Base-by-base conservation (phyloP, 1,140 invertebrate genomes). In the Rhopalosiphum padi region DNA sequence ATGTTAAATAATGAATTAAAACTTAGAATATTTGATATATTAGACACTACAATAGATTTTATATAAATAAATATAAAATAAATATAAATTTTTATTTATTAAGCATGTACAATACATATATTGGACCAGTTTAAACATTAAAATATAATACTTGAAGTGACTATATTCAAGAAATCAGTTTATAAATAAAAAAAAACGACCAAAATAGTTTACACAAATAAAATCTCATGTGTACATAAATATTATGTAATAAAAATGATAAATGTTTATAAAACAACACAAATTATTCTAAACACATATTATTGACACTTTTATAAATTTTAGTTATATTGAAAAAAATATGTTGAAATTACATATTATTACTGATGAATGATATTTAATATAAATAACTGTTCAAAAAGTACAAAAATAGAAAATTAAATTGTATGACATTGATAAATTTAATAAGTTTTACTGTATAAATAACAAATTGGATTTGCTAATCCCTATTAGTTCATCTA, bases 341-440 rank as follows among this genome's bases (percentile, higher is more conserved):
- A 6, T 60, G 9, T 60, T 60, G 30, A 55, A 25, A 55, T 60
- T 68, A 68, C n/a, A 68, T 30, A 68, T 68, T 60, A 25, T 60
- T 15, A n/a, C 15, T 51, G 15, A 4, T 68, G 3, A 68, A 15
- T n/a, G 3, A n/a, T 30, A 30, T n/a, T n/a, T n/a, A n/a, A 68
- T 68, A 30, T 60, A 3, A 9, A 60, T 30, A 30, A 30, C 9
- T 30, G 9, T 30, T 60, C 25, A 30, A 60, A 60, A 68, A n/a
- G 60, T 68, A 68, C n/a, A 68, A 30, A 68, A n/a, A 68, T n/a
- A 68, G 60, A 68, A 68, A 68, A 68, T 68, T 68, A 68, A 68
- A 68, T 68, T n/a, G 30, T n/a, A 68, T n/a, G 30, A 68, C 7
- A 68, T n/a, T 68, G 60, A n/a, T 68, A 0, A 68, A 30, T 60